Percentiles rank a stretch among this genome's conserved stretches.
These are phyloP conservation scores for Strix occidentalis DNA, from an alignment of 2,797 vertebrate species.

Conservation along the genomic window DNA sequence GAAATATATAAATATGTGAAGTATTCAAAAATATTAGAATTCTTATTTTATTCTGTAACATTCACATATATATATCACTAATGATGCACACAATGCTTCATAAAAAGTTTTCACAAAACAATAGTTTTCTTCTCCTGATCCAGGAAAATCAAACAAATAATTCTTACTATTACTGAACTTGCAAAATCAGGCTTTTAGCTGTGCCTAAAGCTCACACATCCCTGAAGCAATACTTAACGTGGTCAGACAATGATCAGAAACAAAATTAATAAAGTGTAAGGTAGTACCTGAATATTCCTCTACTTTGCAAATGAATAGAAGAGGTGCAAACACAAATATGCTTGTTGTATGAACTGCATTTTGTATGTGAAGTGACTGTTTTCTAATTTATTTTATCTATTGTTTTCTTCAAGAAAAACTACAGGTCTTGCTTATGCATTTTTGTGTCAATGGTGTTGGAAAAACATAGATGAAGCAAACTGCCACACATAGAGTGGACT, in stretches of 20 bases:
- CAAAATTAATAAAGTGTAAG: not conserved
- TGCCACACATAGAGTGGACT: not conserved
- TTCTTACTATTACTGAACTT: not conserved
- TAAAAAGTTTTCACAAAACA: not conserved
- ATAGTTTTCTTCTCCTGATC: not conserved
- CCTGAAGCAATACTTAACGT: not conserved
- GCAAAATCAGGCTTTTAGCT: not conserved
- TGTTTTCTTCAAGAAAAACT: not conserved
- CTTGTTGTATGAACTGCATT: not conserved
- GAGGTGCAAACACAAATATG: not conserved
- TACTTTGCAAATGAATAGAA: not conserved
- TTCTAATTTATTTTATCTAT: not conserved
- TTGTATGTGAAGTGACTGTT: not conserved
- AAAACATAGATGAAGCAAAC: not conserved
- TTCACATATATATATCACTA: not conserved
- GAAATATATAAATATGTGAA: not conserved
- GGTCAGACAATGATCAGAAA: not conserved
- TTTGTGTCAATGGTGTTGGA: not conserved
- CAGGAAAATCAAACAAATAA: not conserved
- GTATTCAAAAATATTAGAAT: not conserved
- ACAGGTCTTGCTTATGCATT: not conserved
- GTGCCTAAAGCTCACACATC: not conserved
- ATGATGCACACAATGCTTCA: not conserved
- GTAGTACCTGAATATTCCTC: not conserved
- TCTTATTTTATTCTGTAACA: not conserved